These are phyloP conservation scores for Gobio gobio DNA, from an alignment of 2,113 vertebrate genomes.

Conservation along the genomic window DNA sequence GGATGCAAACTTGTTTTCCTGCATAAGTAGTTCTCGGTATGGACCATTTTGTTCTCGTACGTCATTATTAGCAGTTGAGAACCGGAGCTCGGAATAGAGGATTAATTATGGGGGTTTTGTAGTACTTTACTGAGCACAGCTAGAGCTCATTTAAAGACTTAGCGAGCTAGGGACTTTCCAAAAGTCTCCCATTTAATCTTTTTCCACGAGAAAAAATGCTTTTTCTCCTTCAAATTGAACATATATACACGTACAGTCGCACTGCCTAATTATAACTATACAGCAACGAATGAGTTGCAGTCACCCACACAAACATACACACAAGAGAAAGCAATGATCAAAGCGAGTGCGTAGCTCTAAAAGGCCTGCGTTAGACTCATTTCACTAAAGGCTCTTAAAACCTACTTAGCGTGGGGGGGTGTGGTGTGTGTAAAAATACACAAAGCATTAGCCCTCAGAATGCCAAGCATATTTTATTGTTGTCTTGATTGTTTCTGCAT, in stretches of 20 bases:
- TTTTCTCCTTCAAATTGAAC: slow-evolving; percentile 49
- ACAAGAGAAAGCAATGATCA: slow-evolving; percentile 56
- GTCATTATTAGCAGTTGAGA: slow-evolving; percentile 39
- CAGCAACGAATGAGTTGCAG: slow-evolving; percentile 57
- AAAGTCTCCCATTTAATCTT: slow-evolving; percentile 61
- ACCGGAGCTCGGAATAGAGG: slow-evolving; percentile 37
- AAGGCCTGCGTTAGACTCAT: slow-evolving; percentile 64
- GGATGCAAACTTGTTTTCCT: slow-evolving; percentile 42
- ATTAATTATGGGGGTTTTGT: slow-evolving; percentile 54
- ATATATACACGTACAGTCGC: slow-evolving; percentile 48
- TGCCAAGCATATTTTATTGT: slow-evolving; percentile 12
- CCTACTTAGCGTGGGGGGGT: slow-evolving; percentile 62
- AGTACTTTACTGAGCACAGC: slow-evolving; percentile 45
- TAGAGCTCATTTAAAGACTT: slow-evolving; percentile 47
- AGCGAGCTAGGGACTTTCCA: slow-evolving; percentile 52
- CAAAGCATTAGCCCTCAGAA: neutral
- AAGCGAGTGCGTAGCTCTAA: slow-evolving; percentile 61
- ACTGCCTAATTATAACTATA: slow-evolving; percentile 56
- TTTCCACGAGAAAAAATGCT: slow-evolving; percentile 47
- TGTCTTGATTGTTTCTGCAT: slow-evolving; percentile 21
- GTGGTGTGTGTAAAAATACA: neutral
- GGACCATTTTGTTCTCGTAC: neutral
- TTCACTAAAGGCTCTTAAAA: slow-evolving; percentile 69
- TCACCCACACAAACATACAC: slow-evolving; percentile 31
- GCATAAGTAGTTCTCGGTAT: slow-evolving; percentile 21